phyloP scores from a whole-genome alignment of 2,113 vertebrate species.

The Pachyramphus minor region DNA sequence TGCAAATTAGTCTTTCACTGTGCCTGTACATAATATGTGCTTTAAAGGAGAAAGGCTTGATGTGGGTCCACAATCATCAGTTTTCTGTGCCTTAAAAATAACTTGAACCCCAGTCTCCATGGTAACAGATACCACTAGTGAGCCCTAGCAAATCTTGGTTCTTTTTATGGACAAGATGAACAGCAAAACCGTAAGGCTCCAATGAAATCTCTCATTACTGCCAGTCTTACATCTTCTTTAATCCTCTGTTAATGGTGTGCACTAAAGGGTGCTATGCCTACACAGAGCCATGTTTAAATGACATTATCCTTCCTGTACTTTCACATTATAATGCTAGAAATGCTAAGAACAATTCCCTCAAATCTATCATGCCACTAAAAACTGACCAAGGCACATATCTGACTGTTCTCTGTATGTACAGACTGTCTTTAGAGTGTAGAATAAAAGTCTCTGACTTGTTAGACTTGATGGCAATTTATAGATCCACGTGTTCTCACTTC shows the following conservation, averaged over 20 bases:
- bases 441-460: not conserved
- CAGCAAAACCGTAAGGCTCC: not conserved
- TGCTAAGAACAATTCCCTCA: not conserved
- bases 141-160: conserved; percentile 3
- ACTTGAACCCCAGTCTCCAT: conserved; percentile 33
- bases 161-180: conserved; percentile 38
- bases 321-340: not conserved
- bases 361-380: not conserved
- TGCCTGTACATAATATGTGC: not conserved
- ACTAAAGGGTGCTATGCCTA: not conserved
- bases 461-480: not conserved
- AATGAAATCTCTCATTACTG: conserved; percentile 15
- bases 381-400: not conserved
- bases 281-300: not conserved
- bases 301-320: not conserved
- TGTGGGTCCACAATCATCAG: not conserved
- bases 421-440: not conserved
- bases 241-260: conserved; percentile 16
- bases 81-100: conserved; percentile 29
- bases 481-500: not conserved
- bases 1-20: not conserved
- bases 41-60: not conserved
- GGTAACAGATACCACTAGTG: conserved; percentile 20
- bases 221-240: not conserved
- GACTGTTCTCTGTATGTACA: not conserved